phyloP scores from a whole-genome alignment of 2,113 vertebrate genomes.

The Crypturellus undulatus region DNA sequence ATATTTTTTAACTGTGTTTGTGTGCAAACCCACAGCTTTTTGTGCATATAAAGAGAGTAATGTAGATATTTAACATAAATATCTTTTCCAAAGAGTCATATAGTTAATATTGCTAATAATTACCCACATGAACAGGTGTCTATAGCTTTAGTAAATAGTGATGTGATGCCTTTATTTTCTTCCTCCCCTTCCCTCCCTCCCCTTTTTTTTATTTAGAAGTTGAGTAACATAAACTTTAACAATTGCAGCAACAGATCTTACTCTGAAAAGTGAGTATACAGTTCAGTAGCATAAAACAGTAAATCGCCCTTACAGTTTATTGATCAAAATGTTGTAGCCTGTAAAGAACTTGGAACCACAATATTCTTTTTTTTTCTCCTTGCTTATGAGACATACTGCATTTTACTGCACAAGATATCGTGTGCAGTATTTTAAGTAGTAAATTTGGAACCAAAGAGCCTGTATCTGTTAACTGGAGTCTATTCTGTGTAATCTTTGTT shows the following conservation, averaged over 20 bases:
- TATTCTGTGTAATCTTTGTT: constrained; percentile 47
- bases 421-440: constrained; percentile 2
- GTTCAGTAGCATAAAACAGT: constrained; percentile 44
- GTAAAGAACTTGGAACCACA: constrained; percentile 47
- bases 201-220: neutral
- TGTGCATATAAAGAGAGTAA: accelerated
- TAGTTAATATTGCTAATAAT: neutral
- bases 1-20: neutral
- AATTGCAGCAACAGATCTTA: neutral
- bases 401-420: constrained; percentile 29
- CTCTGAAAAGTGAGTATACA: constrained; percentile 34
- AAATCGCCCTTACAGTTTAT: constrained; percentile 60
- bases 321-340: constrained; percentile 55
- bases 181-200: neutral
- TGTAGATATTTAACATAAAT: neutral
- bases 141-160: neutral
- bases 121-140: neutral
- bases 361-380: neutral
- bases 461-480: constrained; percentile 52
- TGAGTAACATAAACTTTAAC: neutral
- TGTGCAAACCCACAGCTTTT: neutral
- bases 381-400: neutral
- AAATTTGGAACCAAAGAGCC: constrained; percentile 39
- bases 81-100: neutral
- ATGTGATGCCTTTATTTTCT: neutral